Evolutionary conservation across 64 coral and sea anemone species (phyloP), one percentile per base, ranked within the genome.

Genomic region (Acropora tenuis): DNA sequence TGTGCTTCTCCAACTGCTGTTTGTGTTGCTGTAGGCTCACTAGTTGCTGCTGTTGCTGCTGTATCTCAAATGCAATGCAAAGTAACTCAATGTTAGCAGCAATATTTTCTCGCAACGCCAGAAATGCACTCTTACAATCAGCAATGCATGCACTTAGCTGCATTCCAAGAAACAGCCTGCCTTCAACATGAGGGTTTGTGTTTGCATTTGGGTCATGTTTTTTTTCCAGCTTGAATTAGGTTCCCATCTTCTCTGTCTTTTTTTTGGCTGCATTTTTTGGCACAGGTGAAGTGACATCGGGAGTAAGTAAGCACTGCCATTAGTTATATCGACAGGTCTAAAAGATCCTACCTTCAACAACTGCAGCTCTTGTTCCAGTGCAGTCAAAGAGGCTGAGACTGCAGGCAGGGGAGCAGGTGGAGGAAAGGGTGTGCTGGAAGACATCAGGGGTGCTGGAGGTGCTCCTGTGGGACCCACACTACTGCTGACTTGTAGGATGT

Each of bases 1-100:
- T 95, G 60, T 99, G 97, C 55, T 99, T 95, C 79, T 99, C 97
- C 5, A 99, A 92, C 30, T 96, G 94, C n/a, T 99, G 88, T 65
- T 99, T 99, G 78, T 99, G 97, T 41, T 80, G 55, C 1, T 90
- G 87, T 41, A 96, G 97, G 7, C 95, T 74, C 43, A 94, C 93
- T 41, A 88, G 88, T 15, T 96, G 94, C 63, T 93, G 94, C 47
- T 96, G 88, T 48, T 99, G 97, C 85, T 99, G 94, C 97, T 99
- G 87, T 15, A 84, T 48, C 44, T 30, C 65, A 85, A 69, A n/a
- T 9, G 46, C 57, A 83, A 63, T 57, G 65, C 20, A 60, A 1
- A 82, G 52, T 13, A 61, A 80, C 47, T 20, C 50, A 58, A 59
- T 75, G 73, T 75, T 44, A 83, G 80, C 80, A 83, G 48, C 16